A percentile compares a stretch with the other conserved stretches of the same genome.
phyloP scores from a whole-genome alignment of 1,140 invertebrate genomes.

The Drosophila malerkotliana region DNA sequence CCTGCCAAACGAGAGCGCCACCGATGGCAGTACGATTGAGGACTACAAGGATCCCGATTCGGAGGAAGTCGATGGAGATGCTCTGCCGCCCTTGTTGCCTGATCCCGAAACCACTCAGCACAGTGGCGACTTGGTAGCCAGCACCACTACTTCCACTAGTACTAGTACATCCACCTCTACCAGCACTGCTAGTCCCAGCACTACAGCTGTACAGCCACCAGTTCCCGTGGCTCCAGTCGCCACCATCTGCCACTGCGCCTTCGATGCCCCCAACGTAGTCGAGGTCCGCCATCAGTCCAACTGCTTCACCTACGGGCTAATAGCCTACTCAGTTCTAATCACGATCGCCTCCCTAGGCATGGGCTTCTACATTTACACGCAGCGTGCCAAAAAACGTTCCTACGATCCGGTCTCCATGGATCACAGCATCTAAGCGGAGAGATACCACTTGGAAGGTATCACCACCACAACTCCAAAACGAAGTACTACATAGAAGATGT shows the following conservation, averaged over 20 bases:
- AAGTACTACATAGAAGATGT: constrained; percentile 1
- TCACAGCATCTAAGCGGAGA: constrained; percentile 66
- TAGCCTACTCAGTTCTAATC: constrained; percentile 4
- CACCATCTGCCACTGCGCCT: constrained; percentile 18
- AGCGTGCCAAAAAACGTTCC: constrained; percentile 76
- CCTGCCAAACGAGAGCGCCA: constrained; percentile 55
- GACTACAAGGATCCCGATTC: constrained; percentile 42
- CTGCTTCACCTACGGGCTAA: neutral
- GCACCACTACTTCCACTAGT: neutral
- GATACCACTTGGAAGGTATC: neutral
- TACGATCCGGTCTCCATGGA: constrained; percentile 79
- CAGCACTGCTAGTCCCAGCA: constrained; percentile 1
- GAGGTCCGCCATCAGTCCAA: constrained; percentile 30
- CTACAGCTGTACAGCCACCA: neutral
- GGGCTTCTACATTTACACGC: constrained; percentile 41
- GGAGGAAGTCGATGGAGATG: constrained; percentile 4
- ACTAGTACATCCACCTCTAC: constrained; percentile 1
- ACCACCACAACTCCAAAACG: constrained; percentile 3
- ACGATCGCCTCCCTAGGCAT: constrained; percentile 16
- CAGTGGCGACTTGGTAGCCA: constrained; percentile 28
- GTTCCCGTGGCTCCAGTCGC: constrained; percentile 1
- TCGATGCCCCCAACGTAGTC: constrained; percentile 58
- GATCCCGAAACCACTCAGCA: constrained; percentile 1
- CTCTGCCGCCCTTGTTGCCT: constrained; percentile 10
- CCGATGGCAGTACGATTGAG: constrained; percentile 19